A percentile compares a stretch with the other conserved stretches of the same genome.
Evolutionary conservation across 2,888 invertebrate genomes (phyloP).

Genomic region (Malacosoma neustria): DNA sequence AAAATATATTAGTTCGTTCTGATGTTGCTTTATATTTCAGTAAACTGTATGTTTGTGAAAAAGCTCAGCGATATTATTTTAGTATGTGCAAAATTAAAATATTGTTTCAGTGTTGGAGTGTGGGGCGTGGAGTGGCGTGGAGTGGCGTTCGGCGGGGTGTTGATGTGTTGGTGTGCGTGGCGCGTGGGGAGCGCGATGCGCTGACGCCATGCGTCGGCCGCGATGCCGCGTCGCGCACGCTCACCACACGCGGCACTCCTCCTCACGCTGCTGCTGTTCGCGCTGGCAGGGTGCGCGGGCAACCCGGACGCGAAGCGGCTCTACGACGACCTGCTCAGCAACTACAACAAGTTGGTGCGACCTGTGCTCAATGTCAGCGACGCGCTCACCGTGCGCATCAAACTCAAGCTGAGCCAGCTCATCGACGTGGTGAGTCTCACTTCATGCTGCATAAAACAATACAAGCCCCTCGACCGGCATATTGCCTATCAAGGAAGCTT

Average conservation of each 20-base stretch:
- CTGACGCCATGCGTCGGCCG: conserved; percentile 58
- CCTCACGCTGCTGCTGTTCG: conserved; percentile 48
- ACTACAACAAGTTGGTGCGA: conserved; percentile 97
- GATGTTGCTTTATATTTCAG: no score
- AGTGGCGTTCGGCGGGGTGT: conserved; percentile 7
- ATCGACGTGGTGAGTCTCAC: conserved; percentile 93
- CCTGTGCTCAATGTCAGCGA: conserved; percentile 97
- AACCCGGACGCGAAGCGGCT: conserved; percentile 97
- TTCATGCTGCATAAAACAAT: not conserved
- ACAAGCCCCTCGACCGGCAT: not conserved
- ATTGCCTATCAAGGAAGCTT: not conserved
- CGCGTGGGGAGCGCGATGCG: conserved; percentile 37
- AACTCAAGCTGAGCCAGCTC: conserved; percentile 96
- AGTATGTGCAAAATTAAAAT: no score
- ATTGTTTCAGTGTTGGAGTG: not conserved
- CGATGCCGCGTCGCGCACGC: conserved; percentile 54
- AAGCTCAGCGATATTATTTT: no score
- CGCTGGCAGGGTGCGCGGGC: conserved; percentile 83
- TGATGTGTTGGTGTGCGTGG: conserved; percentile 12
- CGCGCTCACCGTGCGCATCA: conserved; percentile 95
- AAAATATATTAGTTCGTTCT: no score
- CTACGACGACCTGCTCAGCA: conserved; percentile 95
- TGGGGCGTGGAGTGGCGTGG: not conserved
- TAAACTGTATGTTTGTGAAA: no score
- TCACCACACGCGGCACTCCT: conserved; percentile 35